Percentiles rank a stretch among this genome's conserved stretches.
phyloP scores from a whole-genome alignment of 2,888 invertebrate species.

The Dyspetes luteomarginatus region DNA sequence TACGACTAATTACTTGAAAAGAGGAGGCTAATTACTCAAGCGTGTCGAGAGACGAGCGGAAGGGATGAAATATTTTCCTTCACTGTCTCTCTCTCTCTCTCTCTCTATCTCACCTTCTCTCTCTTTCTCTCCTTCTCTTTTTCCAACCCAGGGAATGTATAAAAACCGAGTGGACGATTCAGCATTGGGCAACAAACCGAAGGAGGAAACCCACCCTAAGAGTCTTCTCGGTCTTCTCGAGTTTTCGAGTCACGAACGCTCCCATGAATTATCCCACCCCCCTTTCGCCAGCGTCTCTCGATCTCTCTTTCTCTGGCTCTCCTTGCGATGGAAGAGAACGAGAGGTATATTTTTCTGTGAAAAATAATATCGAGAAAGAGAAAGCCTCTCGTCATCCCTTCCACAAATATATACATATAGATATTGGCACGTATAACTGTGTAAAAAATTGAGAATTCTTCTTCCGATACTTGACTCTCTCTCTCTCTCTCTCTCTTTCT shows the following conservation, averaged over 20 bases:
- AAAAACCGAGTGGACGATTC: constrained; percentile 44
- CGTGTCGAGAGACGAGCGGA: constrained; percentile 44
- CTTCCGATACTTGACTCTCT: constrained; percentile 32
- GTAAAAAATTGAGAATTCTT: constrained; percentile 33
- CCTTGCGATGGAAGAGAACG: constrained; percentile 11
- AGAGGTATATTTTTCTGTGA: neutral
- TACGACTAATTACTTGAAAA: constrained; percentile 71
- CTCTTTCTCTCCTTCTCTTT: neutral
- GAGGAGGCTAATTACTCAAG: constrained; percentile 70
- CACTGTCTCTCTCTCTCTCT: constrained; percentile 5
- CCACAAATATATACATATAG: neutral
- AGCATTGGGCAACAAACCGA: constrained; percentile 42
- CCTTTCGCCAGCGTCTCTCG: neutral
- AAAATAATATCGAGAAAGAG: constrained; percentile 52
- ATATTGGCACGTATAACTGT: neutral
- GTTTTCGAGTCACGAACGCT: constrained; percentile 48
- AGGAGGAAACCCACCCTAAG: constrained; percentile 3
- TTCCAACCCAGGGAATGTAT: constrained; percentile 25
- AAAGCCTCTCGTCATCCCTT: constrained; percentile 21
- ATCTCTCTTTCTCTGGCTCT: neutral
- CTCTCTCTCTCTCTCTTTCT: no score
- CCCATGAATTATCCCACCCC: constrained; percentile 52
- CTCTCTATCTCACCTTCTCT: constrained; percentile 25
- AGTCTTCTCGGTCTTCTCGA: constrained; percentile 15
- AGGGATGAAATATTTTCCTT: constrained; percentile 5